Evolutionary conservation across 2,113 vertebrate genomes (phyloP).

Genomic region (Cryptomyrus ogoouensis): DNA sequence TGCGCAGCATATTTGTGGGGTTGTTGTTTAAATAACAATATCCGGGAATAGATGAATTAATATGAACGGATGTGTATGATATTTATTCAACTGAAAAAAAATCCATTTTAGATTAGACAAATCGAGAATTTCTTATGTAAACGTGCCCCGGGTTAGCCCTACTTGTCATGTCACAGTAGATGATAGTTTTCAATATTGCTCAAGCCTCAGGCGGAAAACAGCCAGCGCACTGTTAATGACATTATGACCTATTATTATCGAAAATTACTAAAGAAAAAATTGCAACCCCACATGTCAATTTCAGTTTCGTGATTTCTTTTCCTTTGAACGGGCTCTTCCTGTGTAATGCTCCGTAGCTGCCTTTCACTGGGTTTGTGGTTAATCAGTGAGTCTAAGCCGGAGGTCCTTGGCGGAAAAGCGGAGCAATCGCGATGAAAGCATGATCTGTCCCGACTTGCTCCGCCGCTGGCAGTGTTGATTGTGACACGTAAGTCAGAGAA

Average conservation of each 20-base stretch:
- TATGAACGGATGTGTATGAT: background rate
- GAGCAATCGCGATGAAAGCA: background rate
- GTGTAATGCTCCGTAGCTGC: background rate
- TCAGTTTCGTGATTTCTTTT: background rate
- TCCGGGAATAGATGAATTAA: background rate
- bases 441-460: background rate
- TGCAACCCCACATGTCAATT: background rate
- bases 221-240: background rate
- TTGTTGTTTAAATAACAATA: background rate
- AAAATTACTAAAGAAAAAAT: background rate
- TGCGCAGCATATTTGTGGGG: background rate
- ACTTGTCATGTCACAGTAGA: background rate
- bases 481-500: background rate
- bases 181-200: background rate
- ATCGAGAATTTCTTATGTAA: background rate
- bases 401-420: background rate
- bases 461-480: background rate
- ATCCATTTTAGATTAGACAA: background rate
- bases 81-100: background rate
- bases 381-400: background rate
- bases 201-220: background rate
- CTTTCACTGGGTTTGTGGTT: background rate
- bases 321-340: background rate
- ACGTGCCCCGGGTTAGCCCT: background rate
- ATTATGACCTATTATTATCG: background rate